Evolutionary conservation across 2,113 vertebrate species (phyloP), one percentile per base, ranked within the genome.

Genomic region (Periophthalmus modestus): DNA sequence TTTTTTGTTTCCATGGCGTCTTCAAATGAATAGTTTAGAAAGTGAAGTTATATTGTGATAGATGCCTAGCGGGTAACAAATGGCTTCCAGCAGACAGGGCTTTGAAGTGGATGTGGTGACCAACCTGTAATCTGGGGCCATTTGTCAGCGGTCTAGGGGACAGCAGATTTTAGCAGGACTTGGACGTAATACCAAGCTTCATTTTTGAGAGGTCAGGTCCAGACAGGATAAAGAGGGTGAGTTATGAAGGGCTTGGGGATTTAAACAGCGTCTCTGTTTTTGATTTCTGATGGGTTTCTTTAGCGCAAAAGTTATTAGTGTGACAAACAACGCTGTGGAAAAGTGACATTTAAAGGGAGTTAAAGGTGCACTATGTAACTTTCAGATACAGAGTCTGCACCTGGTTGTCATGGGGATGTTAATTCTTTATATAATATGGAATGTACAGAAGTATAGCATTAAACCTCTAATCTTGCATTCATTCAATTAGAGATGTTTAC

Each of bases 1-100:
- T 82, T 88, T 59, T 62, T 77, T 86, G 77, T 87, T 88, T 80
- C 90, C 81, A 74, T 48, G 74, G 85, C 86, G 85, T 91, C 81
- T 80, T 84, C 85, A 91, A 92, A 92, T 89, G 77, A 91, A 90
- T 81, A 89, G 87, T 90, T 91, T 86, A 88, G 84, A 90, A 82
- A 78, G 68, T 87, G 85, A 83, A 77, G 80, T 80, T 91, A 77
- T 88, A 85, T 87, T 75, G 79, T 90, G 89, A 92, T 86, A 69
- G 85, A 93, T 90, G 76, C 81, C 85, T 87, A 7, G 7, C 54
- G 82, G 75, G 82, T 85, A 85, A 89, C 77, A 88, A 90, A 91
- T 86, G 80, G 85, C 85, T 89, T 88, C 74, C 82, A 79, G n/a
- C 72, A 89, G 76, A 91, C 82, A 88, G 76, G 90, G 88, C 82